These are phyloP conservation scores for Idaea straminata DNA, from an alignment of 2,888 invertebrate species.

Conservation along the genomic window DNA sequence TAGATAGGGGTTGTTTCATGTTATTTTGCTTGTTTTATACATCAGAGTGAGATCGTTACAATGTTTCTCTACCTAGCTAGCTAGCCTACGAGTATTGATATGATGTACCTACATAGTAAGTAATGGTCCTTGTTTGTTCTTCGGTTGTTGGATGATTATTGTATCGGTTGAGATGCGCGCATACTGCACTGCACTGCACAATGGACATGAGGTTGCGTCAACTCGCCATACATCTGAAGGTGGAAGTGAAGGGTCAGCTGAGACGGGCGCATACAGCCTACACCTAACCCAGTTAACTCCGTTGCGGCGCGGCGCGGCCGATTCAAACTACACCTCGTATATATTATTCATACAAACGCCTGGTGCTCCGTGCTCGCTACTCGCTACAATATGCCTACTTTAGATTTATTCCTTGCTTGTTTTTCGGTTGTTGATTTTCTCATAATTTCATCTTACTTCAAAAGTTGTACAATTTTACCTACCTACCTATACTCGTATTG, in stretches of 20 bases:
- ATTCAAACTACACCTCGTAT: background rate
- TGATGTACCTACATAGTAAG: no score
- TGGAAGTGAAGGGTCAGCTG: background rate
- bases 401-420: background rate
- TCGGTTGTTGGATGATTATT: no score
- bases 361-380: background rate
- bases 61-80: background rate
- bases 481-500: no score
- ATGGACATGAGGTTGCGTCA: no score
- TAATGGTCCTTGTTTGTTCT: no score
- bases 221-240: no score
- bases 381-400: background rate
- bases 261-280: background rate
- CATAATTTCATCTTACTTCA: no score
- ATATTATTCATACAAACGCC: background rate
- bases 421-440: no score
- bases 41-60: conserved; percentile 1
- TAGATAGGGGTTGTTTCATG: background rate
- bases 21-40: background rate
- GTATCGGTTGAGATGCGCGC: no score
- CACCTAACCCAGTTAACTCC: conserved; percentile 8
- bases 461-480: no score
- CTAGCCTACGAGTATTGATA: no score
- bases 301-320: background rate
- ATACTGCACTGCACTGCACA: no score